Evolutionary conservation across 37 sponge, comb jelly and placozoan genomes (phyloP), one percentile per base, ranked within the genome.

Genomic region (Spongilla lacustris): DNA sequence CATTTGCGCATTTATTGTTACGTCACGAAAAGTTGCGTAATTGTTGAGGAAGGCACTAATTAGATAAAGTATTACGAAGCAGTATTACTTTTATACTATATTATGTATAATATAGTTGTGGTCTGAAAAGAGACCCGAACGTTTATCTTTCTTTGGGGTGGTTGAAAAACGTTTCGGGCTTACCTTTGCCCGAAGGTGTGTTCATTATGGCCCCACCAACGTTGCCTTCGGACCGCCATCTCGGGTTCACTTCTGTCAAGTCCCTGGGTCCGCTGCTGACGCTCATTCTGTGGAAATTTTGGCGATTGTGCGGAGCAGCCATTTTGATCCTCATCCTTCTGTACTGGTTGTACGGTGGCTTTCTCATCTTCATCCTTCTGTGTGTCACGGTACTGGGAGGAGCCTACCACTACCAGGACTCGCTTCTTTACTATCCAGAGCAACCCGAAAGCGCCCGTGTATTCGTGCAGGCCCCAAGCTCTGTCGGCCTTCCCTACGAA

Each of bases 371-470:
- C 30, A 83, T 97, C 9, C 84, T 99, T 27, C 95, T 99, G 14
- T 26, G 92, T 14, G 75, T 97, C 25, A 93, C 94, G 1, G 66
- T 99, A 32, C 35, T 96, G 14, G 98, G 98, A 5, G 96, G 93
- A 4, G 81, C 97, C 77, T 99, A 99, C 88, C 97, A 99, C 77
- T 96, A 96, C 77, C 99, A 99, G 76, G 99, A 99, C 90, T 92
- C 95, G 0, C 84, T 99, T 36, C 90, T 99, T 76, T 99, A 95
- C 89, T 97, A 86, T 68, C 99, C 99, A 0, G 99, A 98, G 74
- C 96, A 97, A 36, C 99, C 99, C 0, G 97, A 96, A 48, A 95
- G 87, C 67, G 90, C 97, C 0, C 89, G 99, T 21, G 88, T 98
- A 26, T 98, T 98, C 85, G 97, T 98, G 12, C 98, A 97, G 87